These are phyloP conservation scores for Stenodera caucasica DNA, from an alignment of 2,888 invertebrate species.

Conservation along the genomic window DNA sequence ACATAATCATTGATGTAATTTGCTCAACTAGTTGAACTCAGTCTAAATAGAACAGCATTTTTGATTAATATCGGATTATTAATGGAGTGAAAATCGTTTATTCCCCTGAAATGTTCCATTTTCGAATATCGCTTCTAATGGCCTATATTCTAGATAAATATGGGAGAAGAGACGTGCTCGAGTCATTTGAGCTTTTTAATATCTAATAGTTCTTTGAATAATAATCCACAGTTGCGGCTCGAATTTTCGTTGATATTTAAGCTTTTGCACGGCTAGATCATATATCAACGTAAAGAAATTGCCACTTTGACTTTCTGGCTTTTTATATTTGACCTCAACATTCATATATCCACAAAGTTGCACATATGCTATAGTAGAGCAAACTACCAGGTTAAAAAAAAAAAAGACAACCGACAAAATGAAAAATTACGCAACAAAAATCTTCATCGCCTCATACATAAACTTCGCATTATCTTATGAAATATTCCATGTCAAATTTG, in stretches of 20 bases:
- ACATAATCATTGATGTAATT: too few species aligned
- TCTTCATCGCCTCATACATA: constrained; percentile 16
- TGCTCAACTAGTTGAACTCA: too few species aligned
- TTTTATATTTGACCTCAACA: constrained; percentile 4
- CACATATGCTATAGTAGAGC: too few species aligned
- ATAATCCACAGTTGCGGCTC: constrained; percentile 15
- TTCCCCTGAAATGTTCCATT: too few species aligned
- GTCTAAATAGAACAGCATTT: too few species aligned
- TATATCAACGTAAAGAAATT: constrained; percentile 18
- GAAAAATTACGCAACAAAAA: not conserved
- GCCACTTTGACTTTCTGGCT: constrained; percentile 19
- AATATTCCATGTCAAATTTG: constrained; percentile 23
- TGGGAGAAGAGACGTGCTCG: not conserved
- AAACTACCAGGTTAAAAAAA: not conserved
- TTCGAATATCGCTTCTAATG: too few species aligned
- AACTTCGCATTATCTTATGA: constrained; percentile 18
- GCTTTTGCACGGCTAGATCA: constrained; percentile 15
- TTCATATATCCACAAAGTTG: not conserved
- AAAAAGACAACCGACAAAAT: not conserved
- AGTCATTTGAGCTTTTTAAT: constrained; percentile 7
- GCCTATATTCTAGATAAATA: not conserved
- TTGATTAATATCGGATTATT: too few species aligned
- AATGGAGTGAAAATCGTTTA: too few species aligned
- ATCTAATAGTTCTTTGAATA: constrained; percentile 17
- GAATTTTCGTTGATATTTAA: constrained; percentile 16